These are phyloP conservation scores for Heterochromis multidens DNA, from an alignment of 2,113 vertebrate species.

Conservation along the genomic window DNA sequence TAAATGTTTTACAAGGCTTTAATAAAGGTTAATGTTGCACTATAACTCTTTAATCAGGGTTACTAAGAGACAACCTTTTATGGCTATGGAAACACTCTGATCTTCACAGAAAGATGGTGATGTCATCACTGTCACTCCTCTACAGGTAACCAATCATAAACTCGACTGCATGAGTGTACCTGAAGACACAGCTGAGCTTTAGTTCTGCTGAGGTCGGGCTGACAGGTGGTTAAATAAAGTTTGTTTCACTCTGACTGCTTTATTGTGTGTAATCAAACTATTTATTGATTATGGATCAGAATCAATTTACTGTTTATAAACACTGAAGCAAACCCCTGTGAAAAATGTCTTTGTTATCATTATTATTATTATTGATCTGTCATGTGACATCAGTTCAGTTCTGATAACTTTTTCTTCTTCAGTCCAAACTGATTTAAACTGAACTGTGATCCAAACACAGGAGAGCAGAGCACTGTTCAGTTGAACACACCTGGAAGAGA, in stretches of 20 bases:
- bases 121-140: background rate
- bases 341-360: background rate
- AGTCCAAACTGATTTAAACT: background rate
- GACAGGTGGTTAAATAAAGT: too few relatives aligned
- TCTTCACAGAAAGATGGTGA: background rate
- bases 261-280: background rate
- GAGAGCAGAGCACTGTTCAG: background rate
- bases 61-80: background rate
- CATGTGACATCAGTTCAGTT: too few relatives aligned
- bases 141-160: background rate
- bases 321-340: background rate
- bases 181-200: background rate
- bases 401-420: background rate
- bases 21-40: background rate
- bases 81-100: background rate
- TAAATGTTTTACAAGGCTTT: background rate
- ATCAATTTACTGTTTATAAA: background rate
- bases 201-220: background rate
- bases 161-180: background rate
- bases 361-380: too few relatives aligned
- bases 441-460: background rate
- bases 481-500: conserved; percentile 41
- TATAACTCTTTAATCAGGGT: background rate
- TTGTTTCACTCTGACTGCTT: background rate
- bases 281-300: background rate